Base-by-base conservation (phyloP, 2,888 invertebrate genomes). In the Anarsia innoxiella region DNA sequence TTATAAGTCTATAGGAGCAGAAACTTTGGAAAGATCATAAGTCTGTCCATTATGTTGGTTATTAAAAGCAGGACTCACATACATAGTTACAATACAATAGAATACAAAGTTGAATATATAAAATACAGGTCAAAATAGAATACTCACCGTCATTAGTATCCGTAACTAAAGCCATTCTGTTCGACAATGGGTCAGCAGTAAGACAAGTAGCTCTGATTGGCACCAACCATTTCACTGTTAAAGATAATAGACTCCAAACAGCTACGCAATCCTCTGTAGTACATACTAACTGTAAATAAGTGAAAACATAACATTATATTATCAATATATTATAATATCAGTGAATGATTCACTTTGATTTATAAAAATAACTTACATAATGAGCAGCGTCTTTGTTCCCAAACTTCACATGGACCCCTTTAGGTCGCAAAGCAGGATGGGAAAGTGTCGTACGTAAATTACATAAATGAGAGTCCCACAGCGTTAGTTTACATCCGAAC, bases 181-280 rank as follows among this genome's bases (percentile, higher is more conserved):
- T 87, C 1, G 90, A 88, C 31, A 86, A 73, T 0, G 88, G 87
- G 68, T 94, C 93, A 1, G 77, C 67, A 0, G 73, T 62, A 1
- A 86, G 58, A 25, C 71, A 71, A 0, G 67, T 67, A 0, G 79
- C 64, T 15, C 62, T 56, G 27, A 80, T 63, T 37, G 68, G 72
- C 2, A 93, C 91, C 23, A 87, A 66, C 93, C 94, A 94, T 14
- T 86, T 78, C 34, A 93, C 77, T 12, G 88, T 84, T n/a, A 92
- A 71, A 0, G 90, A 90, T 34, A 92, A 66, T 10, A 93, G 70
- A 73, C 92, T 91, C 93, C 93, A 93, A 1, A 91, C 90, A 2
- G 87, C 87, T 5, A 93, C 51, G 41, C 88, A 87, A 8, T 78
- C 66, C 2, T 80, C 62, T n/a, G 89, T 89, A 2, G 84, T 83